Evolutionary conservation across 53 echinoderm and acorn worm species (phyloP), one percentile per base, ranked within the genome.

Genomic region (Astropecten irregularis): DNA sequence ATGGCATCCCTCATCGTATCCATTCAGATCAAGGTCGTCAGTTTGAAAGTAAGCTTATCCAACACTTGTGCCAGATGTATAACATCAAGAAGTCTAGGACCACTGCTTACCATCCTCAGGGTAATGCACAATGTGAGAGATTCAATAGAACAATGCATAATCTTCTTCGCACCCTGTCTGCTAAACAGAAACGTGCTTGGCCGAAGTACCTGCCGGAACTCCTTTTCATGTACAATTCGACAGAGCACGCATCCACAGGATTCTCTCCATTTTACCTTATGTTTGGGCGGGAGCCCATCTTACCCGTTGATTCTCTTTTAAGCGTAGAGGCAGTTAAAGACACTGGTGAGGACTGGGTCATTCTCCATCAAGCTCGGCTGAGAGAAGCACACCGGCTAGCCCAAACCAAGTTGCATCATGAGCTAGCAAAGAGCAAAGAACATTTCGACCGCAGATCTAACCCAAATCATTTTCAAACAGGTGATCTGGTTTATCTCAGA

Each of bases 1-100:
- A 85, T 77, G 94, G 94, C 0, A 81, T 90, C 9, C 94, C 91
- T 15, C 26, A 37, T 2, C 36, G 86, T 19, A 48, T 91, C 7
- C 94, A 94, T 40, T 88, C 88, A 51, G 94, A 94, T 59, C 94
- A 94, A 51, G 91, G 91, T 7, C 58, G 88, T 4, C 87, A 91
- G 66, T 94, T 94, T 30, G 94, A 94, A 48, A 88, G 91, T 26
- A 55, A 49, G 0, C 25, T 94, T 33, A 86, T 94, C 33, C 31
- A 53, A 26, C 66, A 83, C 29, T 35, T 77, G 28, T 77, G 79
- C 20, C 5, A 23, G 28, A 0, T 83, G 0, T 83, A 68, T 54
- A 49, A 49, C 15, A 52, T 83, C 15, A 3, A 18, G 3, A 68
- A 68, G 68, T 49, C 37, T 1, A 18, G 68, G 19, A 83, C 82